Base-by-base conservation (phyloP, 2,113 vertebrate species). In the Marcusenius ussheri region DNA sequence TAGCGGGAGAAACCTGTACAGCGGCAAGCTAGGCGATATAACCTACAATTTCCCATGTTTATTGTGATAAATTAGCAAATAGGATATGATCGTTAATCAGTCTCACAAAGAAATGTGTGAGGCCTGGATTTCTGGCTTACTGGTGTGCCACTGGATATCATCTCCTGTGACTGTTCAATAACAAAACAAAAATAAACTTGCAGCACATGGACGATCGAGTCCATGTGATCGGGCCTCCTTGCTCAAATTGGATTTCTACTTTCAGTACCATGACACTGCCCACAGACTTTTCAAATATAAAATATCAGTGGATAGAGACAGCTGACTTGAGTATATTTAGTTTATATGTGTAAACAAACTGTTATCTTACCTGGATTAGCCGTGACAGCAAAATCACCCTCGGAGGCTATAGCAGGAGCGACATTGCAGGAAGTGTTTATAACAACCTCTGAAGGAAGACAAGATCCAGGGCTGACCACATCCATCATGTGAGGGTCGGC, bases 331-430 rank as follows among this genome's bases (percentile, higher is more conserved):
- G 83, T 84, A 47, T 80, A 80, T 84, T 47, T 47, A 84, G 45
- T 84, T 87, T 49, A 86, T 86, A 27, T 50, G 19, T 50, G 24
- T 13, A 47, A 27, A 87, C 85, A 87, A 47, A 35, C 85, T 31
- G 66, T 39, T 39, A 80, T 39, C 89, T 83, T 51, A 89, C 89
- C 89, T 58, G 89, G 53, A 56, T 56, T 35, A 58, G 31, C 35
- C 19, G 56, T 6, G 19, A 24, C 77, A n/a, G 77, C 9, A n/a
- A 77, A 56, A 27, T 35, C 39, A 19, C n/a, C 42, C 17, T 27
- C 49, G 24, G 89, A 27, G 27, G 31, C 35, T 39, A 17, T 46
- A 19, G 77, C 17, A 45, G 77, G 19, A 83, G 74, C 42, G n/a
- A 31, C 77, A 11, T 10, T 31, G 35, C 10, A 8, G 31, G 31